A percentile compares a stretch with the other conserved stretches of the same genome.
phyloP scores from a whole-genome alignment of 2,797 vertebrate species.

The Coreius guichenoti region DNA sequence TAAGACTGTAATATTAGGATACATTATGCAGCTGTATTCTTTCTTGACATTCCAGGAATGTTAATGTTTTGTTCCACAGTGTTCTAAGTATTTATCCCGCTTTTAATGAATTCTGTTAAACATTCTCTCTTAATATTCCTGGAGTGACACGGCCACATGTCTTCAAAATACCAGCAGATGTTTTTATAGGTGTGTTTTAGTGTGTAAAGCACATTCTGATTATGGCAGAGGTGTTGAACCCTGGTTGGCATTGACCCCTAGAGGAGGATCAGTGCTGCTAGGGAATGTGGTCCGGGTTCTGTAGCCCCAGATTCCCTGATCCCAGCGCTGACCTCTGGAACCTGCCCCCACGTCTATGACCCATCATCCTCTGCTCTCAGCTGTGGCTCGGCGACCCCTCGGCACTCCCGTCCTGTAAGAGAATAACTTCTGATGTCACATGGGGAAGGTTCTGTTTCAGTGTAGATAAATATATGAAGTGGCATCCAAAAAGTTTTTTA shows the following conservation, averaged over 20 bases:
- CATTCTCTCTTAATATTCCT: background rate
- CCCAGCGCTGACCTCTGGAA: conserved; percentile 16
- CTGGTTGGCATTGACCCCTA: conserved; percentile 66
- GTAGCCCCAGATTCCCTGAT: background rate
- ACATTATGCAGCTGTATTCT: background rate
- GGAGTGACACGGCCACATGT: background rate
- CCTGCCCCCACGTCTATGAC: background rate
- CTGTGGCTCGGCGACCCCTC: background rate
- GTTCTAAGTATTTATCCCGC: background rate
- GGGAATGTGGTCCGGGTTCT: conserved; percentile 63
- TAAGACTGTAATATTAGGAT: background rate
- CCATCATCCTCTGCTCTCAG: conserved; percentile 8
- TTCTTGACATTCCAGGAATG: background rate
- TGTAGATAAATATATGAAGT: background rate
- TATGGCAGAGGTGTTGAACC: conserved; percentile 45
- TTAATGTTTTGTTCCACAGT: background rate
- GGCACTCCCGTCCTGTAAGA: background rate
- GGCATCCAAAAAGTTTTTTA: background rate
- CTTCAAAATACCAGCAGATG: conserved; percentile 36
- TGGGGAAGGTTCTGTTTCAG: background rate
- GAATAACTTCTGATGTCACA: background rate
- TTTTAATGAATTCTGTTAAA: background rate
- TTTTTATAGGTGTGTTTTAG: conserved; percentile 49
- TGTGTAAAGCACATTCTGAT: conserved; percentile 20
- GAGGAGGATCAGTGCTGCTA: conserved; percentile 66